Base-by-base conservation (phyloP, 2,113 vertebrate species). In the Stigmatopora nigra region DNA sequence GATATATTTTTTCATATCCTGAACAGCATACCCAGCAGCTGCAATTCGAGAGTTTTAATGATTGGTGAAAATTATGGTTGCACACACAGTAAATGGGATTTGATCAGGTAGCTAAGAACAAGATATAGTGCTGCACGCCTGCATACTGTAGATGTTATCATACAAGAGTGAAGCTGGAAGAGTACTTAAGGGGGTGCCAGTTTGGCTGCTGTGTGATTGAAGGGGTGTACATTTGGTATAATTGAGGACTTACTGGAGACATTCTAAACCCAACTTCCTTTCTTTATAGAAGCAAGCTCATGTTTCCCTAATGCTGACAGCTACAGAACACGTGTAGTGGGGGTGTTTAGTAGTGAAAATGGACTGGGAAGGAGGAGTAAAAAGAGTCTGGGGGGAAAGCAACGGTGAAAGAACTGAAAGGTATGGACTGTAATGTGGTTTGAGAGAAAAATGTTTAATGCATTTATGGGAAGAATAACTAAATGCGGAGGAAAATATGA, bases 231-330 rank as follows among this genome's bases (percentile, higher is more conserved):
- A 47, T 65, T 67, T 67, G 71, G 72, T 76, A 63, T 69, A 77
- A 78, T 75, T 61, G 72, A 68, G 36, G n/a, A 11, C 12, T 20
- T 13, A 45, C 69, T 70, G 62, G 68, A 82, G 78, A 85, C 73
- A 81, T 80, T 85, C 82, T 76, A 86, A 82, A 82, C 67, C 65
- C 58, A 53, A 52, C 77, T 61, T 79, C 59, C 67, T 77, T 41
- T 71, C 76, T 79, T 75, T 84, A 78, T 72, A 69, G 78, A 57
- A 76, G 64, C 63, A 76, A 69, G 78, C 83, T 88, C 82, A 52
- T 68, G 71, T 88, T 88, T 78, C 86, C 73, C 14, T 76, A 83
- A 81, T 77, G 77, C 84, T 82, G 75, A 71, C 82, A 82, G 78
- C 82, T 68, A 75, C 56, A 66, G 76, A 66, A 74, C 52, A 64